These are phyloP conservation scores for Diprion similis DNA, from an alignment of 1,140 invertebrate species.

Conservation along the genomic window DNA sequence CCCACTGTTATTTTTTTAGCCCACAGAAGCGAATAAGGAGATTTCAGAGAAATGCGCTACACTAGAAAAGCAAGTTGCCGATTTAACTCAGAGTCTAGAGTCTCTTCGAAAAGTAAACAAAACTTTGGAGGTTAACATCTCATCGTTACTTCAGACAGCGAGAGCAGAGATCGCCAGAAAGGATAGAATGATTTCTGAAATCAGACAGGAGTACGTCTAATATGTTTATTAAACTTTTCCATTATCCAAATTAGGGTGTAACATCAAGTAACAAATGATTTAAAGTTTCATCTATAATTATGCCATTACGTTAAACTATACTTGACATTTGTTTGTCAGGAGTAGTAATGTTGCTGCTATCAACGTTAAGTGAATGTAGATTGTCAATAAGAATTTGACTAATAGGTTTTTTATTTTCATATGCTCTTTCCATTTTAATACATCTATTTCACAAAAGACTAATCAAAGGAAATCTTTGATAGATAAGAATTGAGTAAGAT, in stretches of 20 bases:
- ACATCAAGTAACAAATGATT: not conserved
- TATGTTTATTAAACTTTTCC: not conserved
- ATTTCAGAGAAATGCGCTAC: conserved; percentile 26
- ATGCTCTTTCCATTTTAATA: no score
- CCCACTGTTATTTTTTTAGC: not conserved
- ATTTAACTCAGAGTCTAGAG: conserved; percentile 29
- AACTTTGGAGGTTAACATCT: conserved; percentile 51
- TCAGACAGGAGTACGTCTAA: conserved; percentile 48
- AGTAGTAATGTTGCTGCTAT: no score
- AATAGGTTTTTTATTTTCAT: no score
- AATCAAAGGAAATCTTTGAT: no score
- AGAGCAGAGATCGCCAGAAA: conserved; percentile 59
- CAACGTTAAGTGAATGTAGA: no score
- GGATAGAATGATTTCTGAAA: conserved; percentile 52
- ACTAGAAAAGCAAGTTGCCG: conserved; percentile 32
- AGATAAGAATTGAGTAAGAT: no score
- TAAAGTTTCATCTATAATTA: not conserved
- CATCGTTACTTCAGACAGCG: conserved; percentile 59
- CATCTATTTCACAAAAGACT: no score
- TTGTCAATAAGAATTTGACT: no score
- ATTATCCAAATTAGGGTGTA: not conserved
- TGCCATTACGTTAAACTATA: not conserved
- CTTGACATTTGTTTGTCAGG: no score
- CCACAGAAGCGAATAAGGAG: conserved; percentile 15
- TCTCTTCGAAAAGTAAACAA: conserved; percentile 37